phyloP scores from a whole-genome alignment of 2,797 vertebrate genomes.

The Onychomys leucogaster region DNA sequence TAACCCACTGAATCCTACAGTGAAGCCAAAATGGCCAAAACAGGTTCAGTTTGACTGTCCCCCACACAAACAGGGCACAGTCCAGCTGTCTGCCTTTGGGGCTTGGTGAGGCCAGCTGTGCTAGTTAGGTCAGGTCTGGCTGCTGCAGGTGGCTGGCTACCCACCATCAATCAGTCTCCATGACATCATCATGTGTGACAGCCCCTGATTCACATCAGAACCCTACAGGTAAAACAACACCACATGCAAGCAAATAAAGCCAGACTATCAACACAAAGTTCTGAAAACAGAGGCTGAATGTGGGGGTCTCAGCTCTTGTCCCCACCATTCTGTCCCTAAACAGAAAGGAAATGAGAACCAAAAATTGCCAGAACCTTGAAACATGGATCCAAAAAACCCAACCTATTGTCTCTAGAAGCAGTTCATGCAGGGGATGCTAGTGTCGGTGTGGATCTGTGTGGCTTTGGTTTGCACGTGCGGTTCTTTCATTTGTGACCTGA shows the following conservation, averaged over 20 bases:
- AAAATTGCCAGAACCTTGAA: not conserved
- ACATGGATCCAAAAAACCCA: not conserved
- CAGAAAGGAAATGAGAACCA: not conserved
- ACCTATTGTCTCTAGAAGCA: not conserved
- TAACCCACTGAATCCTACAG: not conserved
- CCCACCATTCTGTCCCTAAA: not conserved
- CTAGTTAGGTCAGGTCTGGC: not conserved
- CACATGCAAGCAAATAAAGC: not conserved
- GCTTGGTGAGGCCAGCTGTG: accelerated
- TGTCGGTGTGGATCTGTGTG: accelerated
- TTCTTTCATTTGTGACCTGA: not conserved
- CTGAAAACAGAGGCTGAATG: accelerated
- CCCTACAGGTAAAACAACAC: not conserved
- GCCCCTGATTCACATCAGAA: not conserved
- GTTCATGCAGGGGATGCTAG: accelerated
- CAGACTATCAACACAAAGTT: not conserved
- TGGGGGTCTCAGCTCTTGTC: not conserved
- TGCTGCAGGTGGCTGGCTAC: not conserved
- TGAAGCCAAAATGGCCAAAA: accelerated
- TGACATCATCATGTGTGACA: not conserved
- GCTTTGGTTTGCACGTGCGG: too few species aligned
- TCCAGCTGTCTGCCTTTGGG: not conserved
- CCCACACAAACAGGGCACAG: not conserved
- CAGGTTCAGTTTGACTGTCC: not conserved
- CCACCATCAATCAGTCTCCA: not conserved